Evolutionary conservation across 2,888 invertebrate species (phyloP).

Genomic region (Listrodromus nycthemerus): DNA sequence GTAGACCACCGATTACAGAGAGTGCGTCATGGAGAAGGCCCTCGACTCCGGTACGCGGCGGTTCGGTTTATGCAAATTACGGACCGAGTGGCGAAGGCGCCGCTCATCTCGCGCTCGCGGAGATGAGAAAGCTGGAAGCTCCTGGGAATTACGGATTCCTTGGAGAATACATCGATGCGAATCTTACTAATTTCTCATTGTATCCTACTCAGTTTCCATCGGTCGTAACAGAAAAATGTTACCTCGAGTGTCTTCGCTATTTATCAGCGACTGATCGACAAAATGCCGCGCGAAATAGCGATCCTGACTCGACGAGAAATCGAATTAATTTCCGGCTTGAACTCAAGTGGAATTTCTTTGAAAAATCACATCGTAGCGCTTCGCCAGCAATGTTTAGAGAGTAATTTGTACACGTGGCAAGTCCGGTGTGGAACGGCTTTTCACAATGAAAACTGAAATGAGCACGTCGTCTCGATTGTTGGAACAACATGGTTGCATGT

Average conservation of each 20-base stretch:
- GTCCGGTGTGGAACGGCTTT: background rate
- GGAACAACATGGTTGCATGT: too few relatives aligned
- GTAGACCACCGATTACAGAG: background rate
- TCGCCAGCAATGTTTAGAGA: background rate
- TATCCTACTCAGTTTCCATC: background rate
- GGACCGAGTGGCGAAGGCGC: constrained; percentile 10
- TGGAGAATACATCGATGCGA: constrained; percentile 15
- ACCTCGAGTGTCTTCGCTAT: background rate
- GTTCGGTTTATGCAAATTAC: constrained; percentile 63
- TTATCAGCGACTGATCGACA: background rate
- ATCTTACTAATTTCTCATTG: constrained; percentile 1
- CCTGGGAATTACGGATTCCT: constrained; percentile 55
- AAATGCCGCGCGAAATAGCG: background rate
- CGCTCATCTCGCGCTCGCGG: constrained; percentile 11
- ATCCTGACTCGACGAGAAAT: too few relatives aligned
- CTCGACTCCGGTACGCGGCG: constrained; percentile 46
- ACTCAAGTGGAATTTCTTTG: background rate
- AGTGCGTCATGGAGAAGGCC: constrained; percentile 16
- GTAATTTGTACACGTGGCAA: background rate
- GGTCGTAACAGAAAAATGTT: background rate
- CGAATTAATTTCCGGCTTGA: too few relatives aligned
- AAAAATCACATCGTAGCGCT: background rate
- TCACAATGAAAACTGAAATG: background rate
- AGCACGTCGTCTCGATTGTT: too few relatives aligned
- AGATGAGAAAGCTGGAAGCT: constrained; percentile 39